Evolutionary conservation across 2,888 invertebrate genomes (phyloP), one percentile per base, ranked within the genome.

Genomic region (Spilarctia lutea): DNA sequence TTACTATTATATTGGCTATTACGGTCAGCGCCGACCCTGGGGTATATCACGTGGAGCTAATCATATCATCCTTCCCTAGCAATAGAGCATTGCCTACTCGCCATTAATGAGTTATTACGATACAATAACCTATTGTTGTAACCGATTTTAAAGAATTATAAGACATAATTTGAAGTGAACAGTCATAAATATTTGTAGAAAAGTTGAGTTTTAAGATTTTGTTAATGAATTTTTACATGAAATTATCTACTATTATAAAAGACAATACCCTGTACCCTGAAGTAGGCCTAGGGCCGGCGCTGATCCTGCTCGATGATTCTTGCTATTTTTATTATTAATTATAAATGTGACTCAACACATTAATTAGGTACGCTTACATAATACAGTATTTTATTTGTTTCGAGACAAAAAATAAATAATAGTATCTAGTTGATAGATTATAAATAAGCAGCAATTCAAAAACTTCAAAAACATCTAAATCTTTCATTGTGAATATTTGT

Each of bases 321-420:
- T 48, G 35, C 48, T 67, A 72, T 56, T 39, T 10, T 56, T 56
- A n/a, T 56, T 16, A 52, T 66, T 66, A 33, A 27, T 30, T 65
- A 24, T 1, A 65, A 20, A 56, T 39, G 67, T 67, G 67, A 67
- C 56, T 56, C n/a, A 52, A 10, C 39, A 35, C 39, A 42, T 42
- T 68, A 73, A 60, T 67, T 56, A 60, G 33, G 68, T 68, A 72
- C 56, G 60, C 56, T 73, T 67, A 73, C 52, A n/a, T 35, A 1
- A 39, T 30, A 42, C 27, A n/a, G 24, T 52, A 45, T 68, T 6
- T 2, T 45, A n/a, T 30, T 20, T 45, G 35, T 56, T 65, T 27
- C 24, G 48, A 6, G 11, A 66, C 66, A 18, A 30, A 30, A 7
- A 30, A 48, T 20, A n/a, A 66, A 72, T n/a, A 65, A 16, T 66